Conservation (phyloP, 2,888 invertebrate genomes). For the Lasioglossum calceatum region DNA sequence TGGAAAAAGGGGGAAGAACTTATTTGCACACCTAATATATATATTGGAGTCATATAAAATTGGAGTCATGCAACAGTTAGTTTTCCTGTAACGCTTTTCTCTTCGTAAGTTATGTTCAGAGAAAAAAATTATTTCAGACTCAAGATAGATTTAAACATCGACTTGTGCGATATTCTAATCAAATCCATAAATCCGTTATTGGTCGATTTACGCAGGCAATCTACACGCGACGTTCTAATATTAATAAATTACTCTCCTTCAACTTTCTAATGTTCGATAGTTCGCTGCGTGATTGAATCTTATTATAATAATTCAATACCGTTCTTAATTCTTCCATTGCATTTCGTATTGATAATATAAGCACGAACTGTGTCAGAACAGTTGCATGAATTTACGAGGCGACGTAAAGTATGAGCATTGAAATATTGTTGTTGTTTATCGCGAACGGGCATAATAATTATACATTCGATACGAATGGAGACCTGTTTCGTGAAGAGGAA, state of each 20-base stretch:
- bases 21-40: too few relatives aligned
- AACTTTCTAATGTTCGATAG: background rate
- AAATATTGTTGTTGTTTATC: background rate
- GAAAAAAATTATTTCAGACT: background rate
- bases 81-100: background rate
- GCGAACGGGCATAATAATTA: background rate
- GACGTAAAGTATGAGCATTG: background rate
- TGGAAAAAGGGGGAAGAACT: too few relatives aligned
- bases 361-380: background rate
- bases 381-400: background rate
- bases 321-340: background rate
- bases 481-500: constrained; percentile 3
- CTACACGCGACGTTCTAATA: background rate
- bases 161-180: background rate
- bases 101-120: background rate
- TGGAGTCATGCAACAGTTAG: background rate
- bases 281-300: background rate
- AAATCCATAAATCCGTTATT: background rate
- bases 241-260: background rate
- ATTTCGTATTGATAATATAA: background rate
- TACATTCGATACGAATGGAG: background rate
- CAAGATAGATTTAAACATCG: background rate
- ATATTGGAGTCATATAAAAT: too few relatives aligned
- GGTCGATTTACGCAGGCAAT: background rate
- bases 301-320: background rate